Evolutionary conservation across 2,888 invertebrate genomes (phyloP).

Genomic region (Cylindroiulus punctatus): DNA sequence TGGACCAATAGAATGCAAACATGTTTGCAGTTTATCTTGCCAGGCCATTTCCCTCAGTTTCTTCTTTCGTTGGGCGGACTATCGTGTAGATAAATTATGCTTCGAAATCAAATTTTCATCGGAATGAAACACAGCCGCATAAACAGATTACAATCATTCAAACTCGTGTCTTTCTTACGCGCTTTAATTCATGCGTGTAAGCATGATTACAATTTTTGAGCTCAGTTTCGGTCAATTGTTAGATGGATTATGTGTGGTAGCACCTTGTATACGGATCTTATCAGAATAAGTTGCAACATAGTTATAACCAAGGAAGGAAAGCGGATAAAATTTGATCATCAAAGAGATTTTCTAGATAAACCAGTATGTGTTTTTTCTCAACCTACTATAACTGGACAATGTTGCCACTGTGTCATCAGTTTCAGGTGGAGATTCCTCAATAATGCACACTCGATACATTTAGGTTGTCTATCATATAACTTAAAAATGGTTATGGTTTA

Average conservation of each 20-base stretch:
- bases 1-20: no score
- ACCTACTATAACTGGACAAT: background rate
- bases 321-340: no score
- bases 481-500: background rate
- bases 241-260: no score
- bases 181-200: background rate
- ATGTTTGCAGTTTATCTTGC: no score
- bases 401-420: background rate
- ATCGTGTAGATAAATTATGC: no score
- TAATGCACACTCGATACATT: background rate
- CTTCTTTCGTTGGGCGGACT: no score
- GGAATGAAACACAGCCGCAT: background rate
- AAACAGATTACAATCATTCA: constrained; percentile 25
- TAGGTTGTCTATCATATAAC: background rate
- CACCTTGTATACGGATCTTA: no score
- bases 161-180: background rate
- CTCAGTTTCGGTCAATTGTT: background rate
- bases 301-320: background rate
- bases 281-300: background rate
- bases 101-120: background rate
- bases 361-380: no score
- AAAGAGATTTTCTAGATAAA: no score
- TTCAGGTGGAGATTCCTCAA: background rate
- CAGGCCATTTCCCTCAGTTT: no score
- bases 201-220: background rate